Percentiles rank a stretch among this genome's conserved stretches.
Evolutionary conservation across 2,888 invertebrate genomes (phyloP).

Genomic region (Macrosiphum euphorbiae): DNA sequence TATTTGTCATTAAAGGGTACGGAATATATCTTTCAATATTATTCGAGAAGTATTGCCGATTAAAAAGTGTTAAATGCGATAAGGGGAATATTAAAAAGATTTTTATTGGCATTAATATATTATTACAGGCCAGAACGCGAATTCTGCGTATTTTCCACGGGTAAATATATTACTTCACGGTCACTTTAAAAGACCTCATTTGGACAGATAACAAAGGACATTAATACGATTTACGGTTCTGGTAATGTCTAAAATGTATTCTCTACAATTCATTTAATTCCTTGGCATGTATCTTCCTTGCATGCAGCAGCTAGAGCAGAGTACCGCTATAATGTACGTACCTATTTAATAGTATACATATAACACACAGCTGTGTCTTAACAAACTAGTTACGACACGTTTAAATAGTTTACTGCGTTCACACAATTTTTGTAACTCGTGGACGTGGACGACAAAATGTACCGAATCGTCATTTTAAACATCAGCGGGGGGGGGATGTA

Average conservation of each 20-base stretch:
- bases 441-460: not conserved
- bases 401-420: not conserved
- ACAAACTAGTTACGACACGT: slow-evolving; percentile 9
- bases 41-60: not conserved
- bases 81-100: slow-evolving; percentile 31
- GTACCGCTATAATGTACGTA: not conserved
- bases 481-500: not conserved
- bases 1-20: not conserved
- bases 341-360: no score
- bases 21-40: slow-evolving; percentile 17
- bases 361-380: not conserved
- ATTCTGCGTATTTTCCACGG: slow-evolving; percentile 10
- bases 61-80: not conserved
- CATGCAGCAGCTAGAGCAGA: not conserved
- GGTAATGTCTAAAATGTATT: slow-evolving; percentile 36
- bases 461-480: not conserved
- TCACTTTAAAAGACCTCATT: slow-evolving; percentile 46
- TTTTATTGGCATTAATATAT: slow-evolving; percentile 41
- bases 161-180: slow-evolving; percentile 31
- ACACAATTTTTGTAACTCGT: not conserved
- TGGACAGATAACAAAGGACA: slow-evolving; percentile 38
- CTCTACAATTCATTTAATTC: slow-evolving; percentile 47
- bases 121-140: not conserved
- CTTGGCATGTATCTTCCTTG: not conserved
- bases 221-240: slow-evolving; percentile 49